Evolutionary conservation across 2,888 invertebrate genomes (phyloP), one percentile per base, ranked within the genome.

Genomic region (Ditylenchus weischeri): DNA sequence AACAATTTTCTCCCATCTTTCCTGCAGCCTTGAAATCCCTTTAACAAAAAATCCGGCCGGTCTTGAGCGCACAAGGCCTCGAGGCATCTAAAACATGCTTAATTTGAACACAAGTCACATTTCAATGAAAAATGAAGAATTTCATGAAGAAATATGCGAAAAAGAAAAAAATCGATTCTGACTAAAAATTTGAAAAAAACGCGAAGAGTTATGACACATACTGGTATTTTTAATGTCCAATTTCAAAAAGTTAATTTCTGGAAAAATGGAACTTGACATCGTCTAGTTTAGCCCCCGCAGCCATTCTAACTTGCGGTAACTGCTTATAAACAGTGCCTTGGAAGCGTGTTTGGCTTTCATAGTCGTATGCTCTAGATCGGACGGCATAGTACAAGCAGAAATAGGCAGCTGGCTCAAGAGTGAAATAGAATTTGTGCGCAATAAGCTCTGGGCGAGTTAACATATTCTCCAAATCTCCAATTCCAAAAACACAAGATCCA

Each of bases 371-470:
- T 29, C 59, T 21, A 13, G 21, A 35, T 23, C 59, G 15, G 1
- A 59, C 43, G 1, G 59, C 59, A 19, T 59, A 19, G 36, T 59
- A 59, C 5, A 36, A 7, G 35, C 36, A 35, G 36, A 59, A 59
- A 36, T 59, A 59, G 11, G 59, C 59, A 8, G 59, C 59, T 13
- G 59, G 59, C 59, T 59, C 59, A 2, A 59, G 11, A 8, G 13
- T 35, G 2, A 59, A 59, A 36, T 59, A 59, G 43, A 59, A 59
- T 35, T 59, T 59, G 59, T 59, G 59, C 2, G 59, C 59, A 36
- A 59, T 35, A 13, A 59, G 59, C 43, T 59, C 59, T 11, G 59
- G 59, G 13, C 59, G 23, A 19, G 59, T 29, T 8, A 59, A 7
- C 35, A 59, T 13, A 36, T 59, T 59, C 13, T 59, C n/a, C 59